These are phyloP conservation scores for Scolopax mira DNA, from an alignment of 2,113 vertebrate genomes.

Conservation along the genomic window DNA sequence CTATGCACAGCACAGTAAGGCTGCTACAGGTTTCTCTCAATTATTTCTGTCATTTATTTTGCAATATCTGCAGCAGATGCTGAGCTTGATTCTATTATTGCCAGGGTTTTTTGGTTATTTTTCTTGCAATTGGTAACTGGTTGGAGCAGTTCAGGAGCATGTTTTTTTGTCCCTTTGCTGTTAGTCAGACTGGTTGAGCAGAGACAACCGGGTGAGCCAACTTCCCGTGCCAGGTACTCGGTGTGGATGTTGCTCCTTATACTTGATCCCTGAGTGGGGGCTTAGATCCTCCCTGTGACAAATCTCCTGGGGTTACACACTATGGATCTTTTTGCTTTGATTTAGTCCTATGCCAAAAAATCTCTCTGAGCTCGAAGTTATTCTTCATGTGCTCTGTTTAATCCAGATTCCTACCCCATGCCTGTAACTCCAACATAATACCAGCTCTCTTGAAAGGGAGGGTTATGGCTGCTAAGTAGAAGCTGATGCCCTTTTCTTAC, in stretches of 20 bases:
- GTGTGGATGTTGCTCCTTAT: not conserved
- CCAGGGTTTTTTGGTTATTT: not conserved
- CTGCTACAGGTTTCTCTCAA: not conserved
- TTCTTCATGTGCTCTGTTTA: not conserved
- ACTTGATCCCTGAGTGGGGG: not conserved
- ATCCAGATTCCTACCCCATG: not conserved
- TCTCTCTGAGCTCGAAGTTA: not conserved
- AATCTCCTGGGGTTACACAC: not conserved
- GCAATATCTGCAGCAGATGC: not conserved
- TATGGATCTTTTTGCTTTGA: not conserved
- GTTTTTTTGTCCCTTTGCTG: not conserved
- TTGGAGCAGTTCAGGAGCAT: not conserved
- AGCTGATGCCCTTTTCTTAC: constrained; percentile 4
- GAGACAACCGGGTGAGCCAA: not conserved
- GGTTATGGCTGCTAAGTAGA: not conserved
- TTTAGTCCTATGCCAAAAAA: not conserved
- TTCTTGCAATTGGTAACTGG: not conserved
- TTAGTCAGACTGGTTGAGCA: not conserved
- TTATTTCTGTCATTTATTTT: not conserved
- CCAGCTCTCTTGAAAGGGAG: not conserved
- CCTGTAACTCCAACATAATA: not conserved
- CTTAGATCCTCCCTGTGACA: not conserved
- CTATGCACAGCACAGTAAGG: not conserved
- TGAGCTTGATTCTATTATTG: not conserved
- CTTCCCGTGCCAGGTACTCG: not conserved